These are phyloP conservation scores for Caenorhabditis tropicalis DNA, from an alignment of 1,140 invertebrate species.

Conservation along the genomic window DNA sequence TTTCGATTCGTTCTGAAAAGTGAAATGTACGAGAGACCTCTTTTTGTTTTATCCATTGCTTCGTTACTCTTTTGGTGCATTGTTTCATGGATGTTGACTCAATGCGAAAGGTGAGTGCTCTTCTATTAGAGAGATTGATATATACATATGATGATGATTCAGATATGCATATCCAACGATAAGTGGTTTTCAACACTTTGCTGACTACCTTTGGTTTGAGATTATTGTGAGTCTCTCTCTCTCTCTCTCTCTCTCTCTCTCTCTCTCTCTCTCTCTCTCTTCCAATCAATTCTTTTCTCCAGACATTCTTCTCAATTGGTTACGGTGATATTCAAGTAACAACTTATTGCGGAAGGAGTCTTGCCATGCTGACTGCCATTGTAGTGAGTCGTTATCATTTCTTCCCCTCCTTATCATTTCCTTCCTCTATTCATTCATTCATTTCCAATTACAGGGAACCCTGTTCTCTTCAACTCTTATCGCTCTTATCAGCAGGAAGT, in stretches of 20 bases:
- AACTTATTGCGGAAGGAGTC: slow-evolving; percentile 96
- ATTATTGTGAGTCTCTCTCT: slow-evolving; percentile 58
- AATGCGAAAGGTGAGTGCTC: slow-evolving; percentile 89
- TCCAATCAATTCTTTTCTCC: slow-evolving; percentile 33
- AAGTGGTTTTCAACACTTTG: slow-evolving; percentile 61
- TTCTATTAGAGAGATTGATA: background rate
- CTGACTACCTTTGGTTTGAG: slow-evolving; percentile 68
- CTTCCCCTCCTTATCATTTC: background rate
- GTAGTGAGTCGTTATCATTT: slow-evolving; percentile 82
- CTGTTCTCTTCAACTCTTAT: slow-evolving; percentile 67
- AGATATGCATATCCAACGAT: slow-evolving; percentile 57
- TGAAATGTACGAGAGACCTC: slow-evolving; percentile 98
- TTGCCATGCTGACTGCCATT: slow-evolving; percentile 95
- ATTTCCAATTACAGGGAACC: slow-evolving; percentile 59
- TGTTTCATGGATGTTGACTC: slow-evolving; percentile 94
- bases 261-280: background rate
- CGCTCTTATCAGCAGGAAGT: slow-evolving; percentile 62
- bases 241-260: background rate
- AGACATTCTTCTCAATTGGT: slow-evolving; percentile 72
- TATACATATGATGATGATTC: background rate
- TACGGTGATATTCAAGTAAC: slow-evolving; percentile 99
- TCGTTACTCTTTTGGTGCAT: slow-evolving; percentile 98
- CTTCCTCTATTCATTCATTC: background rate
- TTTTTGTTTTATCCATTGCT: slow-evolving; percentile 94
- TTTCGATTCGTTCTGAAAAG: slow-evolving; percentile 98